These are phyloP conservation scores for Spilosoma lubricipeda DNA, from an alignment of 2,888 invertebrate genomes.

Conservation along the genomic window DNA sequence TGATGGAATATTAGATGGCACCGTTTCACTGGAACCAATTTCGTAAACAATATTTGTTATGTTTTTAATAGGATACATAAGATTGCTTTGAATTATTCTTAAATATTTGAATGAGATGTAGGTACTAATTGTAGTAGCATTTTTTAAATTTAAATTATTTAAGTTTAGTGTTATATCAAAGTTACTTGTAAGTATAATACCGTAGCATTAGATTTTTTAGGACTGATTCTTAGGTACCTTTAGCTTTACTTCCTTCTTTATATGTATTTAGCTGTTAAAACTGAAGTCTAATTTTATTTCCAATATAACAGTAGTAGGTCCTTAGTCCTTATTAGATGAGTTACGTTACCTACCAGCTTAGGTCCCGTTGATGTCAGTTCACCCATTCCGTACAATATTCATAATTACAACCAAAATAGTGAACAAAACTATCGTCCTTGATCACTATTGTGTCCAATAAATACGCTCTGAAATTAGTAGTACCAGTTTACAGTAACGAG, in stretches of 20 bases:
- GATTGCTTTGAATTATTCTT: too few relatives aligned
- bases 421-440: neutral
- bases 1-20: neutral
- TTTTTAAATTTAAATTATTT: too few relatives aligned
- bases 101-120: too few relatives aligned
- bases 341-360: too few relatives aligned
- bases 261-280: neutral
- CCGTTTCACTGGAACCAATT: constrained; percentile 11
- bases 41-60: constrained; percentile 5
- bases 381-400: neutral
- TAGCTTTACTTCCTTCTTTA: neutral
- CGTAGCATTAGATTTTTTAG: neutral
- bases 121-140: too few relatives aligned
- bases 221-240: neutral
- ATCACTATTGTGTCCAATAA: neutral
- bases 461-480: neutral
- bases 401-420: neutral
- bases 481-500: neutral
- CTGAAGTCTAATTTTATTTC: neutral
- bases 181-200: neutral
- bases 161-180: neutral
- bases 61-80: too few relatives aligned
- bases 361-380: too few relatives aligned
- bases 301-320: too few relatives aligned
- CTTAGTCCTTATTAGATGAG: neutral